Percentiles rank a stretch among this genome's conserved stretches.
Conservation (phyloP, 2,113 vertebrate genomes). For the Peromyscus maniculatus region DNA sequence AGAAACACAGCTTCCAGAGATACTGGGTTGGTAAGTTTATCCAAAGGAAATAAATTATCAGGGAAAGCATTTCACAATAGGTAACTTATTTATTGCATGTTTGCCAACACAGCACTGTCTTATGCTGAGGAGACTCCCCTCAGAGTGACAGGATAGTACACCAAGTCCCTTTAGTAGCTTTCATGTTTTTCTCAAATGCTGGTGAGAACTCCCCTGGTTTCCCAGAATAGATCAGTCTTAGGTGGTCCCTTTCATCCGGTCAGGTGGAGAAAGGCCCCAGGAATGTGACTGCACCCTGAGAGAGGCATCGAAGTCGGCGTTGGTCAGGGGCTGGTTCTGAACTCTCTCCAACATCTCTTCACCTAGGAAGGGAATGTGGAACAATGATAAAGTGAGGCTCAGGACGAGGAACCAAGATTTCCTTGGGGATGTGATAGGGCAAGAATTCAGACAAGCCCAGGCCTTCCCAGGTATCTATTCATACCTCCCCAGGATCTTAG, state of each 20-base stretch:
- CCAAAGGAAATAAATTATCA: neutral
- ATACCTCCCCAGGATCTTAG: neutral
- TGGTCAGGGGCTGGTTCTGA: neutral
- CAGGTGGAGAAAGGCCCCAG: rapidly evolving
- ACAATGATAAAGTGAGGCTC: neutral
- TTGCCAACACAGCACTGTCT: no score
- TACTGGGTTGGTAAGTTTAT: neutral
- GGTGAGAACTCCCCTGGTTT: neutral
- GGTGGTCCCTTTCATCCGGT: neutral
- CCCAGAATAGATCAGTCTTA: neutral
- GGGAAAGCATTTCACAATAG: neutral
- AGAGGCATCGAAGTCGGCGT: rapidly evolving
- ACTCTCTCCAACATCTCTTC: neutral
- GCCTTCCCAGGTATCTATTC: no score
- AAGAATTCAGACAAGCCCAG: neutral
- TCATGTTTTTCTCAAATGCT: neutral
- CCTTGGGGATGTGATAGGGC: neutral
- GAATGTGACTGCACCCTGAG: rapidly evolving
- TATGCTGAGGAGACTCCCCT: no score
- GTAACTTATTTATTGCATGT: neutral
- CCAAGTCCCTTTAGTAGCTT: neutral
- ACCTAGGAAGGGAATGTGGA: neutral
- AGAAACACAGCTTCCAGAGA: no score
- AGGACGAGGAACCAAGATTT: no score
- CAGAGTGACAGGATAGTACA: neutral